Evolutionary conservation across 2,888 invertebrate genomes (phyloP), one percentile per base, ranked within the genome.

Genomic region (Hirudinaria manillensis): DNA sequence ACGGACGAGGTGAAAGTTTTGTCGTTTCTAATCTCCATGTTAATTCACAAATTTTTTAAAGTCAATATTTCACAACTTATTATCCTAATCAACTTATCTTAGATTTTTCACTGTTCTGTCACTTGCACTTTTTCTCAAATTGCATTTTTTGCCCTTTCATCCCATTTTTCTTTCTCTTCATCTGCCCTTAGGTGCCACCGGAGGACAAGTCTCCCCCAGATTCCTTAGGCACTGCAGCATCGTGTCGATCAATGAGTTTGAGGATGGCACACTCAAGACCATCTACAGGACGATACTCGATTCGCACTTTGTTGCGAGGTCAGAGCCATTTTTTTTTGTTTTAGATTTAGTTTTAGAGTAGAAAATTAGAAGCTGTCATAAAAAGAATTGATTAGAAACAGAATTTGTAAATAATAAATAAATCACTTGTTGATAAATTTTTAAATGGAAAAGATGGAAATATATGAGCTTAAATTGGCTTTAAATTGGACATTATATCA

Each of bases 231-330:
- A 86, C 77, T 82, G 86, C 78, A 86, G 86, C 81, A 83, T 82
- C 6, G 79, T 86, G 61, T 82, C 85, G 3, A 85, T 86, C 79
- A 86, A 86, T 77, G 86, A 86, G 79, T 86, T 86, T 81, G 83
- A 84, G 75, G 84, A 85, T 75, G 84, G 84, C 4, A 82, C 84
- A 29, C 85, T 86, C 85, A 79, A 80, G n/a, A 85, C 84, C 21
- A 86, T 86, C 76, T 86, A 85, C 80, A 80, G 82, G 66, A 83
- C 79, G 78, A 86, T 86, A 75, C 81, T 86, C 82, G 83, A 85
- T 36, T 86, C 85, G 85, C 86, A 86, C 78, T 83, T 86, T 71
- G 80, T 94, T 82, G 92, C 93, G 21, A 83, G 92, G 94, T 88
- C 80, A 77, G n/a, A n/a, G n/a, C n/a, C n/a, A n/a, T n/a, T 77